Evolutionary conservation across 2,113 vertebrate genomes (phyloP).

Genomic region (Cnemophilus loriae): DNA sequence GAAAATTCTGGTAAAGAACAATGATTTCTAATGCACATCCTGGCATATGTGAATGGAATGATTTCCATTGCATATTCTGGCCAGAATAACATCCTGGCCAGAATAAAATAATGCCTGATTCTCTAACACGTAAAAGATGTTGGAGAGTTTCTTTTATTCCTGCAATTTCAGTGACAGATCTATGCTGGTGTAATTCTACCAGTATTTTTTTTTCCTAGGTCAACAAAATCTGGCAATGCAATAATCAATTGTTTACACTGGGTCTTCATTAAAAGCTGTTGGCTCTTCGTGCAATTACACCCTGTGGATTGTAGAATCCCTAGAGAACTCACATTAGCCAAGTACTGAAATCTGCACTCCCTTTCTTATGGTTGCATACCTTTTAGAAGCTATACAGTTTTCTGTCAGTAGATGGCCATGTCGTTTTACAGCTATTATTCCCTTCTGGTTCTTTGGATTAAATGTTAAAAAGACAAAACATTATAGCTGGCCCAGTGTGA

Average conservation of each 20-base stretch:
- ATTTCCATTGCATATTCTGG: neutral
- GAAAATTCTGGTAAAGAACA: neutral
- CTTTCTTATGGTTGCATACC: neutral
- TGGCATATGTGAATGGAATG: neutral
- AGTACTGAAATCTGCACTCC: neutral
- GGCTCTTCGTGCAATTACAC: neutral
- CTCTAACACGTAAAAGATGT: neutral
- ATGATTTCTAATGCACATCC: neutral
- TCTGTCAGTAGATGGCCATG: conserved; percentile 40
- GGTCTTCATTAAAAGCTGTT: neutral
- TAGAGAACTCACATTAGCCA: neutral
- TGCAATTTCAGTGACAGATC: neutral
- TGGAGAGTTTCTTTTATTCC: neutral
- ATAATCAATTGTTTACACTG: neutral
- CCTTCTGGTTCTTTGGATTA: neutral
- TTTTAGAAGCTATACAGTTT: neutral
- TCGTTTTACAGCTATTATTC: neutral
- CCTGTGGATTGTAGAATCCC: neutral
- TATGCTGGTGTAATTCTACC: neutral
- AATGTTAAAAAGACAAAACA: neutral
- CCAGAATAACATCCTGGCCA: neutral
- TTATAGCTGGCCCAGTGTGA: neutral
- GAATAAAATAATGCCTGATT: neutral
- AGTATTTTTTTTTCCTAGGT: neutral
- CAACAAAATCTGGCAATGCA: neutral